These are phyloP conservation scores for Pseudobourletiella spinata DNA, from an alignment of 1,140 invertebrate species.

Conservation along the genomic window DNA sequence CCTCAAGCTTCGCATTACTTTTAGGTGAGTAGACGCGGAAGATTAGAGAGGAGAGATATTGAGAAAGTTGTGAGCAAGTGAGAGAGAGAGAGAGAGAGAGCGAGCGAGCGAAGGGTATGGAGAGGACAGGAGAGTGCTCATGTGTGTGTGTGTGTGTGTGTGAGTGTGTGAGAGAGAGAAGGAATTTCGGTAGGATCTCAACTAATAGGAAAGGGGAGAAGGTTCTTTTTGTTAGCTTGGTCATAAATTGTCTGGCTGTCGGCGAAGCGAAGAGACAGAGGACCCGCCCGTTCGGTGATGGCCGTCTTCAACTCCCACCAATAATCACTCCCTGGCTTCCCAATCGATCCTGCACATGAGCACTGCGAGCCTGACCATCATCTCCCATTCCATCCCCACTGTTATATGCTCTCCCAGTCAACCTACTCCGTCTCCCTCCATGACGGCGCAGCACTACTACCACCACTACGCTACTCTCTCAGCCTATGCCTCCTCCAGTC, in stretches of 20 bases:
- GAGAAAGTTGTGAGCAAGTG: background rate
- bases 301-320: constrained; percentile 21
- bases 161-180: background rate
- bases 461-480: no score
- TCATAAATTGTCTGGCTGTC: constrained; percentile 25
- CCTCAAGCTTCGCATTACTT: background rate
- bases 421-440: no score
- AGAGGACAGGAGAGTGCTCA: background rate
- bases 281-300: constrained; percentile 30
- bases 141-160: no score
- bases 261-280: constrained; percentile 5
- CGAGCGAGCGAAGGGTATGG: background rate
- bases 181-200: background rate
- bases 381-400: no score
- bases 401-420: no score
- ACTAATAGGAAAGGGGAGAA: constrained; percentile 2
- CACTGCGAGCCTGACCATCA: background rate
- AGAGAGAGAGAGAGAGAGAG: background rate
- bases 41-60: background rate
- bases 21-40: background rate
- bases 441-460: no score
- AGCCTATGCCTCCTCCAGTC: no score
- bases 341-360: constrained; percentile 17
- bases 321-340: constrained; percentile 16
- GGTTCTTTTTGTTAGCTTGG: constrained; percentile 5